phyloP scores from a whole-genome alignment of 2,888 invertebrate genomes.

The Noctuana brunneofusca region DNA sequence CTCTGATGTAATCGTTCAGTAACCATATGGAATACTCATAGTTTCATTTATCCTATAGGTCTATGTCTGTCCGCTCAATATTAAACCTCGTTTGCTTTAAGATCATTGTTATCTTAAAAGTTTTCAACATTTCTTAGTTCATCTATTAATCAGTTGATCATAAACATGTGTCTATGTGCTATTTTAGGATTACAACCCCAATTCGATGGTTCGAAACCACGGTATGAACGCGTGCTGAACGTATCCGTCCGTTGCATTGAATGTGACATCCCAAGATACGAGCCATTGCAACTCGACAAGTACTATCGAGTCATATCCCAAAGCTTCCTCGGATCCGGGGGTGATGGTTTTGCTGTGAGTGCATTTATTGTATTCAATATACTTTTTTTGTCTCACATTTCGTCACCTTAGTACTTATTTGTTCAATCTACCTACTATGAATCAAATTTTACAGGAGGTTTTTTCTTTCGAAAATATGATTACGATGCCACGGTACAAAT shows the following conservation, averaged over 20 bases:
- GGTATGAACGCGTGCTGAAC: slow-evolving; percentile 82
- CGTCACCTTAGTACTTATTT: too few species aligned
- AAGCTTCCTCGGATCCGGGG: slow-evolving; percentile 85
- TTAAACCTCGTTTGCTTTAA: not conserved
- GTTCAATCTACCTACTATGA: too few species aligned
- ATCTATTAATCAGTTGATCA: not conserved
- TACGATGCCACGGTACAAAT: too few species aligned
- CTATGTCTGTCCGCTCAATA: too few species aligned
- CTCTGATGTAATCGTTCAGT: too few species aligned
- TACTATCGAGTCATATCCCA: slow-evolving; percentile 85
- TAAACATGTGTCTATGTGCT: not conserved
- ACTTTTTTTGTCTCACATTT: too few species aligned
- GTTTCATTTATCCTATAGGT: too few species aligned
- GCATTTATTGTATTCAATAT: not conserved
- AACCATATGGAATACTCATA: too few species aligned
- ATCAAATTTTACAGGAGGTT: too few species aligned
- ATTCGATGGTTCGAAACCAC: slow-evolving; percentile 83
- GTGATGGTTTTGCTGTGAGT: slow-evolving; percentile 78
- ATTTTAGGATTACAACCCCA: slow-evolving; percentile 66
- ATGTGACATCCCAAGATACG: slow-evolving; percentile 85
- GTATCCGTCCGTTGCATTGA: slow-evolving; percentile 83
- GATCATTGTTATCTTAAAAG: not conserved
- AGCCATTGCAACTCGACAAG: slow-evolving; percentile 78
- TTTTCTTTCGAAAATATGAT: too few species aligned
- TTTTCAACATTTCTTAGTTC: not conserved